These are phyloP conservation scores for Eucera pruinosa DNA, from an alignment of 2,888 invertebrate genomes.

Conservation along the genomic window DNA sequence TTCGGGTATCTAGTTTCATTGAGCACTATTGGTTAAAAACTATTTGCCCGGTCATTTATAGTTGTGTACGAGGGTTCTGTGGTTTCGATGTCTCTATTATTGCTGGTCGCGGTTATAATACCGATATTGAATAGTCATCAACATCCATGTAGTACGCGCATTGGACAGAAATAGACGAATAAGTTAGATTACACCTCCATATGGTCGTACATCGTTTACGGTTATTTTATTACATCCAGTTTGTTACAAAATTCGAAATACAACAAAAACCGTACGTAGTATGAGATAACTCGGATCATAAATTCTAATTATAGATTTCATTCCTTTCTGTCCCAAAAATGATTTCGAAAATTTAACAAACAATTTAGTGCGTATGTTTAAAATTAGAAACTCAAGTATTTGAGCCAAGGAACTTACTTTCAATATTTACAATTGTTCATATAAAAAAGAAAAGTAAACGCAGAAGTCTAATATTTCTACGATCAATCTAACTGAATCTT, in stretches of 20 bases:
- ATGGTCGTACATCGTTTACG: neutral
- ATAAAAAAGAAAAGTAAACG: too few species aligned
- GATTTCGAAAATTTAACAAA: neutral
- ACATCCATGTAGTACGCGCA: constrained; percentile 17
- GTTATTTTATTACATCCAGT: too few species aligned
- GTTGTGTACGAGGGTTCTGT: constrained; percentile 22
- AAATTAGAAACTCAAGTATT: neutral
- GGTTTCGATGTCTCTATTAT: constrained; percentile 45
- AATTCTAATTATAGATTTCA: neutral
- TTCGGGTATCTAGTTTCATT: constrained; percentile 29
- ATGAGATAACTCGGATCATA: neutral
- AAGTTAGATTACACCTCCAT: constrained; percentile 22
- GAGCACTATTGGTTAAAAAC: constrained; percentile 30
- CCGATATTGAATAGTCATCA: constrained; percentile 45
- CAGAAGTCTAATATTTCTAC: neutral
- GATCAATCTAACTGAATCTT: neutral
- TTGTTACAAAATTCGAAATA: neutral
- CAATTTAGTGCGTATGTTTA: neutral
- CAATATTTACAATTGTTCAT: neutral
- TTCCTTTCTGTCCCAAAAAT: neutral
- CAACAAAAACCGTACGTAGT: neutral
- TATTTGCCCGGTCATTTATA: constrained; percentile 34
- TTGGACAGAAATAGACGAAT: neutral
- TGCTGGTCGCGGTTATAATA: constrained; percentile 31
- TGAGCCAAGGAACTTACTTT: neutral